These are phyloP conservation scores for Pseudorhombus dupliciocellatus DNA, from an alignment of 2,113 vertebrate genomes.

Conservation along the genomic window DNA sequence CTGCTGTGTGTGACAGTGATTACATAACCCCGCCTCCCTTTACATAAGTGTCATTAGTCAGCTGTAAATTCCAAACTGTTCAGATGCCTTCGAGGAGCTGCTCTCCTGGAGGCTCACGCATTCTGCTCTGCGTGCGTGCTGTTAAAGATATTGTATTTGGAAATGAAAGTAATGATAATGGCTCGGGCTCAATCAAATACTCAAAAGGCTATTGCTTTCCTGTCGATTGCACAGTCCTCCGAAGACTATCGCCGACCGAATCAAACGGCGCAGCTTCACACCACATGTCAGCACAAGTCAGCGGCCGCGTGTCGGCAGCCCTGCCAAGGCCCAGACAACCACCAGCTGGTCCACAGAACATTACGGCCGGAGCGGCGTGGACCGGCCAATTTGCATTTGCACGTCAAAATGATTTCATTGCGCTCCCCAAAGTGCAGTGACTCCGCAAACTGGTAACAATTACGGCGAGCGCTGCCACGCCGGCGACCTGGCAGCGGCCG, in stretches of 20 bases:
- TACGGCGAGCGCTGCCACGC: conserved; percentile 18
- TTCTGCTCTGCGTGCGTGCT: too few species aligned
- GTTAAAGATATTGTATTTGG: too few species aligned
- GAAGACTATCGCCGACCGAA: conserved; percentile 12
- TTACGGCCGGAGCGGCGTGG: conserved; percentile 28
- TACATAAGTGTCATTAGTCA: conserved; percentile 70
- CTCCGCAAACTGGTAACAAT: conserved; percentile 23
- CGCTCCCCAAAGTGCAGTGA: conserved; percentile 24
- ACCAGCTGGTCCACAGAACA: conserved; percentile 64
- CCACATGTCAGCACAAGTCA: conserved; percentile 39
- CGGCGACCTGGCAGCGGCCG: conserved; percentile 8
- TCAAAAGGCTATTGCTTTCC: background rate
- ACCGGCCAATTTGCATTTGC: conserved; percentile 47
- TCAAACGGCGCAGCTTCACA: conserved; percentile 43
- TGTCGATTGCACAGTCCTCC: background rate
- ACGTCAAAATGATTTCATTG: conserved; percentile 50
- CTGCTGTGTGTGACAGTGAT: conserved; percentile 67
- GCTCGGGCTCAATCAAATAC: too few species aligned
- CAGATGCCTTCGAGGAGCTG: conserved; percentile 40
- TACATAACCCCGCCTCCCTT: conserved; percentile 62
- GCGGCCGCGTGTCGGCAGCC: conserved; percentile 25
- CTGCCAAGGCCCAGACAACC: conserved; percentile 50
- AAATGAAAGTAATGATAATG: too few species aligned
- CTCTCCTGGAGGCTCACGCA: conserved; percentile 29
- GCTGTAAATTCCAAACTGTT: conserved; percentile 60